A percentile compares a stretch with the other conserved stretches of the same genome.
These are phyloP conservation scores for Panulirus ornatus DNA, from an alignment of 1,140 invertebrate species.

Conservation along the genomic window DNA sequence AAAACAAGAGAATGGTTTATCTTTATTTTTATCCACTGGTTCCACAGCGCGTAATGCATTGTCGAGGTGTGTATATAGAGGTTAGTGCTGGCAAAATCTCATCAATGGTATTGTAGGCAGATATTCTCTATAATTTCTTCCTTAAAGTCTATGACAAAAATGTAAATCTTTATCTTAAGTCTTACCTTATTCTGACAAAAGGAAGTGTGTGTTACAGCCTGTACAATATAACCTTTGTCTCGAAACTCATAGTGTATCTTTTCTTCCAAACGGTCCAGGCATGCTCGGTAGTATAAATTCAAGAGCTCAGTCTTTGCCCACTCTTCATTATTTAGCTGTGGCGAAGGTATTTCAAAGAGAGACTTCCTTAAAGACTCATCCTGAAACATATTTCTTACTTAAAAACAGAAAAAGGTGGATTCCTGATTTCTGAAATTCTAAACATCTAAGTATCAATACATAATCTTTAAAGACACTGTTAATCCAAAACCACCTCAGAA, in stretches of 20 bases:
- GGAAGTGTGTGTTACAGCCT: slow-evolving; percentile 71
- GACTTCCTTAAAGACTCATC: neutral
- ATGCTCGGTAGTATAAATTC: slow-evolving; percentile 18
- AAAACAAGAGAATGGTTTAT: no score
- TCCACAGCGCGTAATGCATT: no score
- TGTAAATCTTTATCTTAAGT: neutral
- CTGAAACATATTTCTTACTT: slow-evolving; percentile 11
- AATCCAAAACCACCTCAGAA: no score
- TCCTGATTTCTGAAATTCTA: no score
- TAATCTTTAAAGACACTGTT: no score
- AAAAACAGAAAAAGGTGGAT: no score
- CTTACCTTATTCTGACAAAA: slow-evolving; percentile 63
- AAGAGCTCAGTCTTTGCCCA: neutral
- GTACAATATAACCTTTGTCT: slow-evolving; percentile 67
- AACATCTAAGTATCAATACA: no score
- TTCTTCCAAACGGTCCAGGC: slow-evolving; percentile 59
- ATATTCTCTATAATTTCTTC: no score
- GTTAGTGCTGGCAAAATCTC: no score
- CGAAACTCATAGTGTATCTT: slow-evolving; percentile 60
- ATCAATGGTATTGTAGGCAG: no score
- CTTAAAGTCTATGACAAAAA: neutral
- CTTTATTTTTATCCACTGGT: no score
- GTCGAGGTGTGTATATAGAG: no score
- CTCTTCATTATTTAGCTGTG: neutral
- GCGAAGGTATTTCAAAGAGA: neutral